A percentile compares a stretch with the other conserved stretches of the same genome.
Conservation (phyloP, 2,797 vertebrate species). For the Sebastes kiyomatsui region DNA sequence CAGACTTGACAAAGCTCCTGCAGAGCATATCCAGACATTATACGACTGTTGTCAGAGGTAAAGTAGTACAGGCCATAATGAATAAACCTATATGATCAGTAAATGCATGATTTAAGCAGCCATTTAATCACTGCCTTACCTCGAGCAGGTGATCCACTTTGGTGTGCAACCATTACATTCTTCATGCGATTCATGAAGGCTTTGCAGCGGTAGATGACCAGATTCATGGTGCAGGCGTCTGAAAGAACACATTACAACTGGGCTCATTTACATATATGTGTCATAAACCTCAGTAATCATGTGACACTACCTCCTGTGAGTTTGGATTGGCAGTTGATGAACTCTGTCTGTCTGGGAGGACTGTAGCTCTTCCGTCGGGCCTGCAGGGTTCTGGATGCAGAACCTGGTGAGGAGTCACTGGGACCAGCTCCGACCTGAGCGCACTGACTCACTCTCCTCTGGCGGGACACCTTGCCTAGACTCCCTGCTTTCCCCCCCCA, state of each 20-base stretch:
- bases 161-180: slow-evolving; percentile 60
- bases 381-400: slow-evolving; percentile 18
- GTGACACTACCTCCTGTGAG: slow-evolving; percentile 87
- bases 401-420: neutral
- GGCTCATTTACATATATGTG: neutral
- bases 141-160: slow-evolving; percentile 13
- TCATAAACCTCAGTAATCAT: neutral
- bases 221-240: slow-evolving; percentile 76
- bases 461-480: slow-evolving; percentile 7
- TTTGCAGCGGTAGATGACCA: slow-evolving; percentile 80
- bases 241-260: neutral
- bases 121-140: slow-evolving; percentile 29
- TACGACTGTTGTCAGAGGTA: neutral
- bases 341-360: slow-evolving; percentile 84
- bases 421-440: neutral
- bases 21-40: neutral
- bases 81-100: neutral
- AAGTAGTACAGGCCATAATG: neutral
- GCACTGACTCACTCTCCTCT: neutral
- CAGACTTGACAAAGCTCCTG: neutral
- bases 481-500: slow-evolving; percentile 77
- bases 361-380: slow-evolving; percentile 59
- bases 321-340: slow-evolving; percentile 95
- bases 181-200: slow-evolving; percentile 78
- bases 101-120: neutral